Evolutionary conservation across 2,113 vertebrate species (phyloP), one percentile per base, ranked within the genome.

Genomic region (Elanus axillaris): DNA sequence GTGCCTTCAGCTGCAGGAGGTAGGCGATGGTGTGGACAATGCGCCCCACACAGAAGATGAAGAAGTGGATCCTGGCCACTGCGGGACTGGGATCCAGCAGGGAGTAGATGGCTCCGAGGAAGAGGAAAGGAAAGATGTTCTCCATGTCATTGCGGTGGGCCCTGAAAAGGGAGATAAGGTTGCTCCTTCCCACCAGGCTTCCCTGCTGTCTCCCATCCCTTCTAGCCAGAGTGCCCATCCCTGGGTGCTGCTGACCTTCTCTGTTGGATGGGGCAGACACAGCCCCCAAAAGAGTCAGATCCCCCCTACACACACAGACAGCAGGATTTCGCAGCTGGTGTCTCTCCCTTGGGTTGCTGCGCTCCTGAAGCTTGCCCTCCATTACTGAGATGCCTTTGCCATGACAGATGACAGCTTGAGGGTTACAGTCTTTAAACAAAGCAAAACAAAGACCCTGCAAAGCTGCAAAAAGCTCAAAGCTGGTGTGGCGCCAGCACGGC

Each of bases 101-200:
- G 58, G 98, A 99, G 97, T 99, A 99, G 96, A 99, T 29, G 0
- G 99, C 98, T 9, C 99, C 99, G 5, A 99, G 97, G 97, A 99
- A 99, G 50, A 99, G 98, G 98, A 99, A 99, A 7, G 99, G 99
- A 13, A 98, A 98, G 96, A 99, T 99, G 98, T 98, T 99, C 97
- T 99, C 99, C 98, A 99, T 97, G 97, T 99, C 99, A 0, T 99
- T 99, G 9, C 72, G 63, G 77, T 99, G 99, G 76, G 99, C 99
- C 77, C 99, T 99, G 92, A 45, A 96, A 90, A 63, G n/a, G 6
- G 6, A 89, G 63, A 91, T 6, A 48, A 73, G 11, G 20, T 67
- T 53, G 53, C 17, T 18, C 15, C n/a, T 71, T 74, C 40, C 40
- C 83, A 47, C 9, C 1, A 17, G 66, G 72, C 52, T 81, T 58